These are phyloP conservation scores for Encarsia formosa DNA, from an alignment of 2,888 invertebrate species.

Conservation along the genomic window DNA sequence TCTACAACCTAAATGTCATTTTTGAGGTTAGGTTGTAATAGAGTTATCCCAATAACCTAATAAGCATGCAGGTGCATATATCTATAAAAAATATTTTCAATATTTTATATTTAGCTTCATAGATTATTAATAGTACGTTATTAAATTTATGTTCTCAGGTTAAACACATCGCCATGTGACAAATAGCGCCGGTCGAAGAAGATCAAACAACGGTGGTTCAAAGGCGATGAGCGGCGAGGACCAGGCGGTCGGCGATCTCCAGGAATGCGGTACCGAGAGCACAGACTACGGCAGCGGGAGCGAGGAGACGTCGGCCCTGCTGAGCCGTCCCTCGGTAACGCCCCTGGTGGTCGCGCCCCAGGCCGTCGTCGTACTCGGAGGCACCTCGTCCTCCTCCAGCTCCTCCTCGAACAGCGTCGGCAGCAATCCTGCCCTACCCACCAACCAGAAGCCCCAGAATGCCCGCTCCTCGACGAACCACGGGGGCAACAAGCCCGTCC, in stretches of 20 bases:
- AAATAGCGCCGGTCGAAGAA: too few relatives aligned
- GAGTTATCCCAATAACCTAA: too few relatives aligned
- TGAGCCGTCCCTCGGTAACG: conserved; percentile 60
- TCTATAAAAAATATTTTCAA: too few relatives aligned
- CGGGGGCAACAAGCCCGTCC: conserved; percentile 69
- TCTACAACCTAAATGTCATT: too few relatives aligned
- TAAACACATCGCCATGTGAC: too few relatives aligned
- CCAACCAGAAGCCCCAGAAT: background rate
- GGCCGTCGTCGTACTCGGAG: conserved; percentile 42
- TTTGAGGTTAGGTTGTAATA: too few relatives aligned
- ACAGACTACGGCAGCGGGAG: conserved; percentile 63
- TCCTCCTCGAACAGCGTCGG: conserved; percentile 12
- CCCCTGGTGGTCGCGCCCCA: conserved; percentile 46
- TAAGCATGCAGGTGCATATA: too few relatives aligned
- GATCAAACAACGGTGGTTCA: too few relatives aligned
- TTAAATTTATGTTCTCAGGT: too few relatives aligned
- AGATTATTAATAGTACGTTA: too few relatives aligned
- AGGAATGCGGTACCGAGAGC: conserved; percentile 42
- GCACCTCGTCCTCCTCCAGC: conserved; percentile 23
- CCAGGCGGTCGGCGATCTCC: conserved; percentile 32
- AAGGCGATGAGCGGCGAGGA: conserved; percentile 45
- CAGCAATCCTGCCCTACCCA: background rate
- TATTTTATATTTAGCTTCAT: too few relatives aligned
- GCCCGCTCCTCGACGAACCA: conserved; percentile 28
- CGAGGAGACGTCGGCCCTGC: conserved; percentile 76